Evolutionary conservation across 2,888 invertebrate genomes (phyloP).

Genomic region (Meliscaeva auricollis): DNA sequence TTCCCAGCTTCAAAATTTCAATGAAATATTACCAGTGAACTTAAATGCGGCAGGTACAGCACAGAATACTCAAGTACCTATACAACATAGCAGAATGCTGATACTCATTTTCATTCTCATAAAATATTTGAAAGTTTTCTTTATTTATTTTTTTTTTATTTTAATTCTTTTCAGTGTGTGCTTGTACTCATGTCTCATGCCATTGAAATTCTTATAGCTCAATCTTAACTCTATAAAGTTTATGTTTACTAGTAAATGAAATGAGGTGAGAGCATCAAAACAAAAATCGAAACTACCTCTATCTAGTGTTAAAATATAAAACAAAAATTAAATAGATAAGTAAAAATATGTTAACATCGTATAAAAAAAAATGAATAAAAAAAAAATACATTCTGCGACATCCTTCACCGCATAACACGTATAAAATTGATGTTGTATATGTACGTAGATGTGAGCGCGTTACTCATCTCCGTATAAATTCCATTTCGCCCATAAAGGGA

Average conservation of each 20-base stretch:
- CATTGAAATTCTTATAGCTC: not conserved
- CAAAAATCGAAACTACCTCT: slow-evolving; percentile 29
- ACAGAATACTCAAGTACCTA: slow-evolving; percentile 4
- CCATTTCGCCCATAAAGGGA: slow-evolving; percentile 76
- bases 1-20: slow-evolving; percentile 40
- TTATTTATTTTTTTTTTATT: not conserved
- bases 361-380: not conserved
- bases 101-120: slow-evolving; percentile 1
- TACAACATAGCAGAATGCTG: not conserved
- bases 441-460: slow-evolving; percentile 68
- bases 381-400: slow-evolving; percentile 60
- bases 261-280: slow-evolving; percentile 6
- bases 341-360: not conserved
- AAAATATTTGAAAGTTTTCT: not conserved
- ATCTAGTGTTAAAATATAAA: too few species aligned
- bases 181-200: too few species aligned
- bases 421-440: slow-evolving; percentile 67
- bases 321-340: not conserved
- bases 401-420: slow-evolving; percentile 73
- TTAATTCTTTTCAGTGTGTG: not conserved
- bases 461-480: slow-evolving; percentile 76
- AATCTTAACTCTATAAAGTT: not conserved
- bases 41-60: not conserved
- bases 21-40: slow-evolving; percentile 24
- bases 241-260: not conserved